These are phyloP conservation scores for Napeogenes sylphis DNA, from an alignment of 2,888 invertebrate species.

Conservation along the genomic window DNA sequence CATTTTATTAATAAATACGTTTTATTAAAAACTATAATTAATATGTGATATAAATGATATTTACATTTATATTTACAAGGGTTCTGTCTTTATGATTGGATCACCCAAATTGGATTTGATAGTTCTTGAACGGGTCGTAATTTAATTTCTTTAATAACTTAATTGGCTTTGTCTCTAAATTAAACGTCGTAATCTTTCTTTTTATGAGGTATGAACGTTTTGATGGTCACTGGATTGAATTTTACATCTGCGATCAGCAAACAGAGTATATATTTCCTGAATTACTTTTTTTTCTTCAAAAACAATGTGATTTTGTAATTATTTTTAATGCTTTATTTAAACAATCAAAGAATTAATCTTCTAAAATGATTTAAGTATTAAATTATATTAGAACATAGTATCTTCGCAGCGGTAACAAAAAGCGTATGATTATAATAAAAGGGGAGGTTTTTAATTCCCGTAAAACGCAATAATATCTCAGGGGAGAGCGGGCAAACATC, in stretches of 20 bases:
- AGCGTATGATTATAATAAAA: conserved; percentile 26
- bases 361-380: no score
- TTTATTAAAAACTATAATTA: background rate
- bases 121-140: conserved; percentile 24
- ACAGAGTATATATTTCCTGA: no score
- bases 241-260: background rate
- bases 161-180: conserved; percentile 24
- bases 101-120: conserved; percentile 27
- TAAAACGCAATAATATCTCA: conserved; percentile 66
- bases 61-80: background rate
- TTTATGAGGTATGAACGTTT: background rate
- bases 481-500: conserved; percentile 67
- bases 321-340: no score
- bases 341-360: no score
- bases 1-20: background rate
- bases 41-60: background rate
- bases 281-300: no score
- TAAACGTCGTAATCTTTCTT: conserved; percentile 9
- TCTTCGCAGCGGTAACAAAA: background rate
- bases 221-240: background rate
- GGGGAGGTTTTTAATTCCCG: conserved; percentile 62
- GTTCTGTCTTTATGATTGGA: conserved; percentile 18
- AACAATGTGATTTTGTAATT: no score
- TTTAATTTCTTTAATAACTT: conserved; percentile 27
- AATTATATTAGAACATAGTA: no score